These are phyloP conservation scores for Tetrao urogallus DNA, from an alignment of 2,113 vertebrate genomes.

Conservation along the genomic window DNA sequence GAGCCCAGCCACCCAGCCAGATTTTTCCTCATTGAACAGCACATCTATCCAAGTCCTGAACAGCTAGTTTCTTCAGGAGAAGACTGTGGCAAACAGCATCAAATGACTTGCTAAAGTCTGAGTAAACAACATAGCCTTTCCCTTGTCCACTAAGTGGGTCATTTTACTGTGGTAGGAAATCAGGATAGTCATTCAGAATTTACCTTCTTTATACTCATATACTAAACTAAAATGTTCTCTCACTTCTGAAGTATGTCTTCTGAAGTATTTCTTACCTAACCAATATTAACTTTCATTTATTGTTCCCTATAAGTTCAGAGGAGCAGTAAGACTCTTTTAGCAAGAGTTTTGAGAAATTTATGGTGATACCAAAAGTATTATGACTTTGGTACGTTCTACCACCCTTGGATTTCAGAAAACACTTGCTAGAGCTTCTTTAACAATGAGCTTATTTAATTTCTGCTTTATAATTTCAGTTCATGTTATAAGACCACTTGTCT, in stretches of 20 bases:
- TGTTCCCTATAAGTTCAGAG: neutral
- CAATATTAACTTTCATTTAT: neutral
- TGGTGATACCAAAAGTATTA: neutral
- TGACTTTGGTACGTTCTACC: neutral
- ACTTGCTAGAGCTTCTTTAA: neutral
- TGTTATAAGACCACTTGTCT: neutral
- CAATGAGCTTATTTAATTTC: neutral
- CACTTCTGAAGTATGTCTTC: neutral
- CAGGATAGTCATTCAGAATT: neutral
- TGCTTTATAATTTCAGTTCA: neutral
- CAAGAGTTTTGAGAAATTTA: neutral
- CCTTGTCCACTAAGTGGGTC: neutral
- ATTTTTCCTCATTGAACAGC: neutral
- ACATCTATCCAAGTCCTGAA: neutral
- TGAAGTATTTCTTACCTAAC: neutral
- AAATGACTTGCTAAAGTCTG: neutral
- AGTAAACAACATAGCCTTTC: neutral
- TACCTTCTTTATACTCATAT: neutral
- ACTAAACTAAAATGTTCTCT: neutral
- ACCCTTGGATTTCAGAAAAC: neutral
- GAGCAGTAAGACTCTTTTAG: rapidly evolving
- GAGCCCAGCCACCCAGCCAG: neutral
- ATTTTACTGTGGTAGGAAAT: neutral
- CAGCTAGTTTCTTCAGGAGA: neutral
- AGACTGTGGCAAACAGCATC: neutral